Evolutionary conservation across 2,797 vertebrate genomes (phyloP).

Genomic region (Chloroceryle amazona): DNA sequence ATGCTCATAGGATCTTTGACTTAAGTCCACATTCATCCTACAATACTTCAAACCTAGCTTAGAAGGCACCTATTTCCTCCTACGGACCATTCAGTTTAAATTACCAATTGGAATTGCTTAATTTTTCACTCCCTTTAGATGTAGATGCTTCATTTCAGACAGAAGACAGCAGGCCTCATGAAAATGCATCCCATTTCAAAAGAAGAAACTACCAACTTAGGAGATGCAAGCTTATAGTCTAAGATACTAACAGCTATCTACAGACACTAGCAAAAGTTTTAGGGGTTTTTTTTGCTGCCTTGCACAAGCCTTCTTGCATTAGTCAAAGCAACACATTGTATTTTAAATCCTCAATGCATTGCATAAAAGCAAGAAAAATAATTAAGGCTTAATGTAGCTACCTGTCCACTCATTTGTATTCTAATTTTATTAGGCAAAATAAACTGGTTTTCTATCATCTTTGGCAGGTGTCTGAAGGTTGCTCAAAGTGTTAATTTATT

Average conservation of each 20-base stretch:
- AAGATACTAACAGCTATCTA: neutral
- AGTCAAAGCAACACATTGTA: neutral
- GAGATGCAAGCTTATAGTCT: neutral
- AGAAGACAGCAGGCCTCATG: neutral
- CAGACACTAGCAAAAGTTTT: neutral
- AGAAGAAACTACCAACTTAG: neutral
- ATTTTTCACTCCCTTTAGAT: neutral
- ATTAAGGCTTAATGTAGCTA: neutral
- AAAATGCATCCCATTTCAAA: neutral
- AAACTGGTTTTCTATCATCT: neutral
- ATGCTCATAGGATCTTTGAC: neutral
- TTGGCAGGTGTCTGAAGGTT: neutral
- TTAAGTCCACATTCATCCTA: neutral
- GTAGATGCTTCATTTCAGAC: neutral
- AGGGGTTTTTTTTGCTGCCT: accelerated
- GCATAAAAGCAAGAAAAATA: neutral
- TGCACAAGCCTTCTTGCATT: neutral
- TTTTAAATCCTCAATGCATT: neutral
- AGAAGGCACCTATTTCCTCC: neutral
- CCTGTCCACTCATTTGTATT: neutral
- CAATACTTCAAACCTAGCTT: neutral
- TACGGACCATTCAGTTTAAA: neutral
- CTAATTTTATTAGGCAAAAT: neutral
- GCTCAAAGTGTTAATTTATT: neutral
- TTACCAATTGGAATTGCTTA: neutral